phyloP scores from a whole-genome alignment of 2,797 vertebrate genomes.

The Manis crassicaudata region DNA sequence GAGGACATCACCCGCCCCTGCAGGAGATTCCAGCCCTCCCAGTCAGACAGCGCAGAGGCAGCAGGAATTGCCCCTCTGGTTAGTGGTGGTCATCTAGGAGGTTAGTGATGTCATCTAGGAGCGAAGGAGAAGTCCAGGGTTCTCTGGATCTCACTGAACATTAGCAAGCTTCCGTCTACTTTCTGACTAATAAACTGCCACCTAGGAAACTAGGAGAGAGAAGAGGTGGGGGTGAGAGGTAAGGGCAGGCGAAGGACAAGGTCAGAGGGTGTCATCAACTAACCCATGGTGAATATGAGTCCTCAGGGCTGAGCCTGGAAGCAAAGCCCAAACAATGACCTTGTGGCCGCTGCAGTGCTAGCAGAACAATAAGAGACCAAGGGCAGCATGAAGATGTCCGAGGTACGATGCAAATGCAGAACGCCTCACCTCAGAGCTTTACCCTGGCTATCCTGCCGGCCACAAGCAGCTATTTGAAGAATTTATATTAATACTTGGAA shows the following conservation, averaged over 20 bases:
- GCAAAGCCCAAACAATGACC: background rate
- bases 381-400: background rate
- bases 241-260: background rate
- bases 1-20: constrained; percentile 49
- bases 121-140: background rate
- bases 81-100: too few relatives aligned
- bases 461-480: constrained; percentile 1
- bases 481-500: constrained; percentile 15
- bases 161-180: constrained; percentile 24
- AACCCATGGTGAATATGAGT: background rate
- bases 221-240: background rate
- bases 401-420: background rate
- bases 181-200: constrained; percentile 42
- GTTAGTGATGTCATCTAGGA: constrained; percentile 45
- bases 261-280: constrained; percentile 21
- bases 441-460: background rate
- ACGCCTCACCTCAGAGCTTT: background rate
- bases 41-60: constrained; percentile 23
- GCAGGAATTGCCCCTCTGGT: background rate
- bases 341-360: background rate
- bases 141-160: background rate
- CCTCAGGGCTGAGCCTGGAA: background rate
- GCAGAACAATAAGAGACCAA: background rate
- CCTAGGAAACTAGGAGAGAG: constrained; percentile 55
- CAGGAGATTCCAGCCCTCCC: constrained; percentile 63